Evolutionary conservation across 2,888 invertebrate species (phyloP), one percentile per base, ranked within the genome.

Genomic region (Apotomis capreana): DNA sequence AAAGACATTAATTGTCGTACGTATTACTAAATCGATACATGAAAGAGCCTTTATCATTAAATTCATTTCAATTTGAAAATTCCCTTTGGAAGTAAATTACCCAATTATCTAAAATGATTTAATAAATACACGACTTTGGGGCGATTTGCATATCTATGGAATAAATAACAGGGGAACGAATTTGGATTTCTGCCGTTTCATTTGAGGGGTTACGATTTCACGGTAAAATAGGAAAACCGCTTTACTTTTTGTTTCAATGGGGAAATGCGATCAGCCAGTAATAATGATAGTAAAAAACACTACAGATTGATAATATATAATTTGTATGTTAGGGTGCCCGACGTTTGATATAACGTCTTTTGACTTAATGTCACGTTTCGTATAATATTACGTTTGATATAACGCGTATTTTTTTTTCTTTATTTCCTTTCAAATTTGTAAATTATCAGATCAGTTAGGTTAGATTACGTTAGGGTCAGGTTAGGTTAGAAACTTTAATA

Each of bases 31-130:
- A 58, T 62, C 51, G 12, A 15, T 58, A 60, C 26, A 61, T 44
- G 57, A 58, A 63, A 69, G 58, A 37, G 63, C 26, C n/a, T 57
- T 57, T 63, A 69, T 51, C 63, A 69, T 58, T 63, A 68, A 52
- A 68, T 51, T 61, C 65, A 67, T 61, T 68, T 59, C 62, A 58
- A 51, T 63, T 69, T 26, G 12, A 26, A 69, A 63, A 69, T 63
- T 69, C 63, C 69, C 63, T 58, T 63, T 44, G 58, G 37, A 69
- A 58, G 57, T 64, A 63, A 69, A 69, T 69, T 63, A 58, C 58
- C 51, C 63, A 69, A 59, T 69, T 64, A 69, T 58, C 63, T 69
- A 69, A 52, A 69, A 63, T 69, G 58, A 63, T 69, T 69, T 63
- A 64, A 69, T 69, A 69, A 69, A 69, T 69, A 58, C 40, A 63